Evolutionary conservation across 2,797 vertebrate genomes (phyloP).

Genomic region (Melanotaenia trifasciata): DNA sequence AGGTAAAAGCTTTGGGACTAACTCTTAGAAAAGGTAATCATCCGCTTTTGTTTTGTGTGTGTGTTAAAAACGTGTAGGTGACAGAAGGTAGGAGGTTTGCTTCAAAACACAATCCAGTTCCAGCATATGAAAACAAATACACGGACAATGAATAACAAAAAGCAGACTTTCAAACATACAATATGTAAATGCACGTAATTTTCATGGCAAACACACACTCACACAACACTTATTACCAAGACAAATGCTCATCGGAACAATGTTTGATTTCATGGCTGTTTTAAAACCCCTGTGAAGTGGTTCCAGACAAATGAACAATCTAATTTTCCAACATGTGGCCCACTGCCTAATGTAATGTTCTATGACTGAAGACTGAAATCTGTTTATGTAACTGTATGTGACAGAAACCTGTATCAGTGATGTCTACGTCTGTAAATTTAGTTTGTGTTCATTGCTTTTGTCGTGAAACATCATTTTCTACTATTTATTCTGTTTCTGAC

Average conservation of each 20-base stretch:
- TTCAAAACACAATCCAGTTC: slow-evolving; percentile 26
- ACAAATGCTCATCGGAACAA: background rate
- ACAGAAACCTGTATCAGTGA: background rate
- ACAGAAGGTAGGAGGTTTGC: slow-evolving; percentile 42
- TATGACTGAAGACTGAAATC: slow-evolving; percentile 6
- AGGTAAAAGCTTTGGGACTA: slow-evolving; percentile 15
- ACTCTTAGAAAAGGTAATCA: slow-evolving; percentile 13
- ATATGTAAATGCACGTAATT: background rate
- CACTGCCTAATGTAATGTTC: background rate
- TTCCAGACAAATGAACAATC: slow-evolving; percentile 20
- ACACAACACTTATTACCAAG: background rate
- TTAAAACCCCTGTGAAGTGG: background rate
- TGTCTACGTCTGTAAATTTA: background rate
- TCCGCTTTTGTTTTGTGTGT: slow-evolving; percentile 11
- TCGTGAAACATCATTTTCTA: too few species aligned
- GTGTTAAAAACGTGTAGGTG: slow-evolving; percentile 45
- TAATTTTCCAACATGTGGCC: background rate
- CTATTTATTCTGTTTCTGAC: too few species aligned
- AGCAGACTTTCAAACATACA: background rate
- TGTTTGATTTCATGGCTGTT: background rate
- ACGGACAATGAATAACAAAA: background rate
- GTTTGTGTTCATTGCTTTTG: background rate
- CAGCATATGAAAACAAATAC: slow-evolving; percentile 2
- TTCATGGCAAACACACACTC: background rate
- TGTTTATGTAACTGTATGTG: background rate